Evolutionary conservation across 2,888 invertebrate genomes (phyloP), one percentile per base, ranked within the genome.

Genomic region (Panzeria rudis): DNA sequence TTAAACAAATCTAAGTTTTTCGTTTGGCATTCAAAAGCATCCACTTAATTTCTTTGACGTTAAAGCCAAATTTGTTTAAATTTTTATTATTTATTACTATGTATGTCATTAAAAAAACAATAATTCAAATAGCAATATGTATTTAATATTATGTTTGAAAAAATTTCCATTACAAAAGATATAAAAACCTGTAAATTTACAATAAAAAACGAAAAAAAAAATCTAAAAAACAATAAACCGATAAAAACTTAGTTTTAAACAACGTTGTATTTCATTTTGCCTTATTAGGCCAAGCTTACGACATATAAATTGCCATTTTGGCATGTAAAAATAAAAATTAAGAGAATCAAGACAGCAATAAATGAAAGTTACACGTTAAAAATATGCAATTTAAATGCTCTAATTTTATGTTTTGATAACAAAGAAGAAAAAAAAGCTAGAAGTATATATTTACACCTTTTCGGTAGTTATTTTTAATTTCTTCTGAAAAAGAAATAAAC

Each of bases 191-290:
- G 47, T 17, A 50, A 23, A 23, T 20, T 52, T 17, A 11, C 4
- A 50, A 50, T 8, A 32, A 32, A 29, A 1, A 7, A 35, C 35
- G 6, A 35, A 23, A 23, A 52, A 52, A 8, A 23, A 23, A 23
- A 52, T 52, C 20, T 20, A 3, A 9, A 52, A 52, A 23, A 50
- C 50, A 50, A 50, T n/a, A 35, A 35, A 35, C 1, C 35, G 8
- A 35, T 9, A 50, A 52, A 47, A 62, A 62, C 62, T 69, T 32
- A 6, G 32, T 50, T 61, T 62, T 20, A n/a, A 50, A 50, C 20
- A n/a, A 50, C 6, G 2, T 17, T 17, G 3, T 50, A 50, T 50
- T 17, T 7, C 20, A 50, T 50, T 29, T 20, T 50, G 47, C 1
- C 3, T 13, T 41, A 13, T 13, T 13, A 41, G 13, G 15, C 2